Evolutionary conservation across 1,140 invertebrate genomes (phyloP), one percentile per base, ranked within the genome.

Genomic region (Drosophila elegans): DNA sequence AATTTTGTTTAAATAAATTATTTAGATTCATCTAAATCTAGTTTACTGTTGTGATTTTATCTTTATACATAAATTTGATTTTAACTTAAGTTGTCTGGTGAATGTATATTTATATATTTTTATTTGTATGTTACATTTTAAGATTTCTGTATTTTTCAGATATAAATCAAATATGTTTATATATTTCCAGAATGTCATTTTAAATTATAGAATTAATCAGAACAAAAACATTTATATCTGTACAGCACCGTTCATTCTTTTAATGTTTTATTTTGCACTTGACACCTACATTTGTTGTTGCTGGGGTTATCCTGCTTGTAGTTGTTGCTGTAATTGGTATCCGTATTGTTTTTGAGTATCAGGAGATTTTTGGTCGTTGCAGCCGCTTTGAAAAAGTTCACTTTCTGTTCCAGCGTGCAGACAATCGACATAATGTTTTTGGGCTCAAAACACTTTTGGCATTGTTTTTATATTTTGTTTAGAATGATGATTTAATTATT

Each of bases 391-490:
- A 88, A 88, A 60, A 90, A 78, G 62, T 85, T 90, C 75, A 91
- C 80, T 74, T 90, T 91, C 44, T 78, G 82, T 52, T 91, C 82
- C 61, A 90, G 72, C 42, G 90, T 91, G 55, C 85, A 80, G 42
- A 91, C 90, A 88, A 91, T 91, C 79, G 85, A 90, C 90, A 91
- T 91, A 90, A 86, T 91, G 74, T 83, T 73, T 76, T 56, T 39
- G 51, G n/a, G 4, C 13, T 55, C n/a, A 57, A 66, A 52, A 61
- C 69, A 55, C 38, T 52, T 61, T 55, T 62, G 60, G 41, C 66
- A 52, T 52, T 64, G 34, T 75, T 44, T 64, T 34, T 39, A 41
- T 48, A 25, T 4, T 13, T 13, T 29, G 9, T 0, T 38, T 29
- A 27, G 32, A 36, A 38, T 38, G 42, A 27, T 54, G 41, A 13